These are phyloP conservation scores for Ammospiza nelsoni DNA, from an alignment of 2,113 vertebrate genomes.

Conservation along the genomic window DNA sequence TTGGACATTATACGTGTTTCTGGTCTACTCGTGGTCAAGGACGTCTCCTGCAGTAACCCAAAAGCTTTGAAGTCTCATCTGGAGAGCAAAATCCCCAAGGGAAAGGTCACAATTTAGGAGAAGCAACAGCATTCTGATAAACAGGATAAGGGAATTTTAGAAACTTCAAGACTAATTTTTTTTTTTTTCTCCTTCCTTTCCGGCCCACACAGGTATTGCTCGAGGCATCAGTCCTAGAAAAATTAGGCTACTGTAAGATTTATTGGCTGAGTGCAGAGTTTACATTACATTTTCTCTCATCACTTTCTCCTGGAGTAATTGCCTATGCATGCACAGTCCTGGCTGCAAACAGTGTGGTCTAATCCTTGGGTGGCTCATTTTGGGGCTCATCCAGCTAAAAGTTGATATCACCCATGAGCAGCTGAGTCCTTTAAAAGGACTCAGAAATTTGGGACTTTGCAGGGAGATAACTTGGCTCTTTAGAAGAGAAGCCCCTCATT, in stretches of 20 bases:
- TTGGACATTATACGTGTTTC: not conserved
- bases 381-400: constrained; percentile 47
- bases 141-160: constrained; percentile 64
- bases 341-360: constrained; percentile 66
- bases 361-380: constrained; percentile 61
- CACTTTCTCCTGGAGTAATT: constrained; percentile 63
- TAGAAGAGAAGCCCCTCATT: not conserved
- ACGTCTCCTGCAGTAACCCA: not conserved
- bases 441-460: constrained; percentile 8
- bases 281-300: constrained; percentile 69
- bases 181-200: constrained; percentile 52
- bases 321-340: constrained; percentile 62
- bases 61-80: constrained; percentile 48
- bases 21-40: not conserved
- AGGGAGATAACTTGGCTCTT: not conserved
- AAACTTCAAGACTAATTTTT: constrained; percentile 23
- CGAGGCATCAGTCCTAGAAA: constrained; percentile 55
- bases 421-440: constrained; percentile 40
- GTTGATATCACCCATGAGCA: constrained; percentile 48
- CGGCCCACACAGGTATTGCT: constrained; percentile 70
- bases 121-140: constrained; percentile 39
- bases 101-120: constrained; percentile 46
- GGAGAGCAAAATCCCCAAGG: constrained; percentile 31
- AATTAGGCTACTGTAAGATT: constrained; percentile 72
- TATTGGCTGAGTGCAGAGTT: constrained; percentile 67